phyloP scores from a whole-genome alignment of 2,113 vertebrate genomes.

The Probosciger aterrimus region DNA sequence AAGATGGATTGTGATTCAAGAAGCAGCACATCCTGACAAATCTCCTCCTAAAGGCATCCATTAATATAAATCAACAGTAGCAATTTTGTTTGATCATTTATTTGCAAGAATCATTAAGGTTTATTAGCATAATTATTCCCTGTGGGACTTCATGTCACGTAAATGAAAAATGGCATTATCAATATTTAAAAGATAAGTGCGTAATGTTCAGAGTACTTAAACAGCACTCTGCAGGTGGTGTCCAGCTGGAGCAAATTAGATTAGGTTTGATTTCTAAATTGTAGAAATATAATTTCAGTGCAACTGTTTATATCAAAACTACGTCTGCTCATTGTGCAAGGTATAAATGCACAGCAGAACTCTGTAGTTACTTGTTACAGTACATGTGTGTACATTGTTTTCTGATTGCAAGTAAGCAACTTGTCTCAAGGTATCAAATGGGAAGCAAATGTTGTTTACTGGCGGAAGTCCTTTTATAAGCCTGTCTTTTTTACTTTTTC shows the following conservation, averaged over 20 bases:
- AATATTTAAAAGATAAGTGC: slow-evolving; percentile 82
- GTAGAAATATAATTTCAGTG: slow-evolving; percentile 51
- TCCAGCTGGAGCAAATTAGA: slow-evolving; percentile 77
- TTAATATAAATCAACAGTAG: slow-evolving; percentile 85
- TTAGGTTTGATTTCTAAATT: slow-evolving; percentile 65
- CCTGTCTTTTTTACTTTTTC: not conserved
- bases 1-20: slow-evolving; percentile 80
- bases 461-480: not conserved
- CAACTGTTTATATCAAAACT: slow-evolving; percentile 44
- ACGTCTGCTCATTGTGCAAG: not conserved
- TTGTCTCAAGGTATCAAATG: not conserved
- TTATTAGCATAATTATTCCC: slow-evolving; percentile 88
- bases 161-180: slow-evolving; percentile 85
- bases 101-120: slow-evolving; percentile 85
- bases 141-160: slow-evolving; percentile 76
- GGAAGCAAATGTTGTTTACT: not conserved
- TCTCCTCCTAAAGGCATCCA: slow-evolving; percentile 82
- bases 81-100: slow-evolving; percentile 85
- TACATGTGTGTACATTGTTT: not conserved
- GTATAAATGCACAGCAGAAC: not conserved
- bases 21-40: slow-evolving; percentile 74
- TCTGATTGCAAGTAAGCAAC: not conserved
- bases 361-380: not conserved
- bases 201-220: slow-evolving; percentile 70
- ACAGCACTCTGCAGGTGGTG: slow-evolving; percentile 76